Percentiles rank a stretch among this genome's conserved stretches.
Evolutionary conservation across 2,888 invertebrate genomes (phyloP).

Genomic region (Spatulosminthurus flaviceps): DNA sequence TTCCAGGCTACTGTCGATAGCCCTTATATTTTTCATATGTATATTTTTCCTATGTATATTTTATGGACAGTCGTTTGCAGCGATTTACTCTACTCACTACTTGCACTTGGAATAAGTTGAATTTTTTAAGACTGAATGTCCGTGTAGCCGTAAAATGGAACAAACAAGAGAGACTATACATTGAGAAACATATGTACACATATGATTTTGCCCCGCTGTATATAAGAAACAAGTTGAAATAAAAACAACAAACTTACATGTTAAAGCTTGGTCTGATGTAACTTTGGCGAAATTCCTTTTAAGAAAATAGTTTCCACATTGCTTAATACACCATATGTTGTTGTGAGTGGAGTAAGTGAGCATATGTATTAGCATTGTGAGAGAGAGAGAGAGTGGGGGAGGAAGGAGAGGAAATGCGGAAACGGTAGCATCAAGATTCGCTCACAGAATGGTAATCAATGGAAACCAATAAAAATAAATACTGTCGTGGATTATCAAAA

Average conservation of each 20-base stretch:
- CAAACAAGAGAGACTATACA: background rate
- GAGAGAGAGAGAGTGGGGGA: too few relatives aligned
- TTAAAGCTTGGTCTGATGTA: background rate
- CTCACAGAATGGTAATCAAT: slow-evolving; percentile 31
- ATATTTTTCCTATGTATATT: too few relatives aligned
- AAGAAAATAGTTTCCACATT: background rate
- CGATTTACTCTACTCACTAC: too few relatives aligned
- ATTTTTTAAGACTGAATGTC: too few relatives aligned
- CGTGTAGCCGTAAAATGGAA: background rate
- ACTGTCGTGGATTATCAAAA: slow-evolving; percentile 67
- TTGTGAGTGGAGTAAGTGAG: too few relatives aligned
- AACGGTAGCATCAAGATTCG: background rate
- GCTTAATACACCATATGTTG: background rate
- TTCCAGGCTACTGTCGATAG: too few relatives aligned
- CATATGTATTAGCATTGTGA: too few relatives aligned
- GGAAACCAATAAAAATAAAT: slow-evolving; percentile 38
- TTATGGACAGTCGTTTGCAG: too few relatives aligned
- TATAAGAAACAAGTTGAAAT: background rate
- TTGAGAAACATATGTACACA: too few relatives aligned
- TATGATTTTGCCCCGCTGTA: too few relatives aligned
- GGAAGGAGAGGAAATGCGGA: slow-evolving; percentile 66
- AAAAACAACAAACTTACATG: slow-evolving; percentile 1
- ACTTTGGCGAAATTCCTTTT: background rate
- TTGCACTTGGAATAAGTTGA: too few relatives aligned
- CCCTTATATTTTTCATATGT: too few relatives aligned